Percentiles rank a stretch among this genome's conserved stretches.
phyloP scores from a whole-genome alignment of 2,888 invertebrate genomes.

The Morinoia aosen region DNA sequence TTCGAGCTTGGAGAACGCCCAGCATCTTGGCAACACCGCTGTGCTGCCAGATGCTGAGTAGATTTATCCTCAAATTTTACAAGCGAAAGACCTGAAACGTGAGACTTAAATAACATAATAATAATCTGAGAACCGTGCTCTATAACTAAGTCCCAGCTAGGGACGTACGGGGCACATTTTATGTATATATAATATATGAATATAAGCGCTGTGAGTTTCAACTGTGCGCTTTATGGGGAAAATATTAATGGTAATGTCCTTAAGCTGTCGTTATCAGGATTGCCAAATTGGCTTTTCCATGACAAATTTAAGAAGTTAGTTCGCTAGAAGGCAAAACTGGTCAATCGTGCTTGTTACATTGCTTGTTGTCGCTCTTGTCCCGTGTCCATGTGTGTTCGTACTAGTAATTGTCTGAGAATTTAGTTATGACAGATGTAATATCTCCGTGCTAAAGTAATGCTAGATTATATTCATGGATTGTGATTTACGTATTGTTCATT shows the following conservation, averaged over 20 bases:
- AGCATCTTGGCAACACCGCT: no score
- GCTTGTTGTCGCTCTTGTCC: no score
- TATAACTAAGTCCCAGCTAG: no score
- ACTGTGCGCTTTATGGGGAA: neutral
- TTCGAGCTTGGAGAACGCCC: no score
- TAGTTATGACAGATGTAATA: neutral
- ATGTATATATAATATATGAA: no score
- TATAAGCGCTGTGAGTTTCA: neutral
- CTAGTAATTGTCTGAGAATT: neutral
- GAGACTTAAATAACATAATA: no score
- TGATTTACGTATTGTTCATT: neutral
- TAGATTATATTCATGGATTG: neutral
- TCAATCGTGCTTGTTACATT: neutral
- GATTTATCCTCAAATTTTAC: no score
- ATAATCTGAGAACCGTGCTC: no score
- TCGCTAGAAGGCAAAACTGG: neutral
- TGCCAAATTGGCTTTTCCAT: neutral
- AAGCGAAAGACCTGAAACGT: no score
- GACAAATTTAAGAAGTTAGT: neutral
- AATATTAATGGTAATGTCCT: neutral
- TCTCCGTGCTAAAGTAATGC: neutral
- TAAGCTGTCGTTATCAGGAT: neutral
- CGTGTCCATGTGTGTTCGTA: neutral
- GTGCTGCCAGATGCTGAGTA: no score
- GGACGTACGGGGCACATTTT: no score